A percentile compares a stretch with the other conserved stretches of the same genome.
These are phyloP conservation scores for Sipha flava DNA, from an alignment of 1,140 invertebrate species.

Conservation along the genomic window DNA sequence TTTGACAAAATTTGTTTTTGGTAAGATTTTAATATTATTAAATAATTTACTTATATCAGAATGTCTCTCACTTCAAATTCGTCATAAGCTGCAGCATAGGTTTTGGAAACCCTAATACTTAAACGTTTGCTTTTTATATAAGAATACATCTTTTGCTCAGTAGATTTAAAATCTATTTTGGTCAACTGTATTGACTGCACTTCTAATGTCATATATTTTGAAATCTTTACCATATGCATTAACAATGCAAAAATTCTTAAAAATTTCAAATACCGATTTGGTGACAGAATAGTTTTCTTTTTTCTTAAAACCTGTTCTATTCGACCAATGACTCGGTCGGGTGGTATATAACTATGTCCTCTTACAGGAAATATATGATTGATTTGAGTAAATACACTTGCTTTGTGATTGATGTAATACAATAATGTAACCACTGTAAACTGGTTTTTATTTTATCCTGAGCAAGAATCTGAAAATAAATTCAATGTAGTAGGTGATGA, in stretches of 20 bases:
- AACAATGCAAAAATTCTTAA: slow-evolving; percentile 16
- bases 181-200: background rate
- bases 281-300: slow-evolving; percentile 33
- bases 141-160: background rate
- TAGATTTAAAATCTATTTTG: background rate
- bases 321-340: slow-evolving; percentile 40
- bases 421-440: background rate
- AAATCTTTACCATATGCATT: slow-evolving; percentile 29
- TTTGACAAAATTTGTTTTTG: background rate
- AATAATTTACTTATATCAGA: background rate
- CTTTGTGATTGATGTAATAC: background rate
- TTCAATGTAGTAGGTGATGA: background rate
- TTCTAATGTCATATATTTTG: slow-evolving; percentile 32
- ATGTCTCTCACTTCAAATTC: background rate
- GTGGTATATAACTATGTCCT: slow-evolving; percentile 40
- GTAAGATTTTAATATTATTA: background rate
- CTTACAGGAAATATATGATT: slow-evolving; percentile 38
- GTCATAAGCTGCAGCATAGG: background rate
- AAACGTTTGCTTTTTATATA: background rate
- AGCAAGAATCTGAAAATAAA: slow-evolving; percentile 6
- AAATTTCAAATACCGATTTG: slow-evolving; percentile 33
- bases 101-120: background rate
- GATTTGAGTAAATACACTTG: slow-evolving; percentile 35
- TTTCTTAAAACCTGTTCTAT: slow-evolving; percentile 39
- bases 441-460: slow-evolving; percentile 6